These are phyloP conservation scores for Burhinus oedicnemus DNA, from an alignment of 2,113 vertebrate genomes.

Conservation along the genomic window DNA sequence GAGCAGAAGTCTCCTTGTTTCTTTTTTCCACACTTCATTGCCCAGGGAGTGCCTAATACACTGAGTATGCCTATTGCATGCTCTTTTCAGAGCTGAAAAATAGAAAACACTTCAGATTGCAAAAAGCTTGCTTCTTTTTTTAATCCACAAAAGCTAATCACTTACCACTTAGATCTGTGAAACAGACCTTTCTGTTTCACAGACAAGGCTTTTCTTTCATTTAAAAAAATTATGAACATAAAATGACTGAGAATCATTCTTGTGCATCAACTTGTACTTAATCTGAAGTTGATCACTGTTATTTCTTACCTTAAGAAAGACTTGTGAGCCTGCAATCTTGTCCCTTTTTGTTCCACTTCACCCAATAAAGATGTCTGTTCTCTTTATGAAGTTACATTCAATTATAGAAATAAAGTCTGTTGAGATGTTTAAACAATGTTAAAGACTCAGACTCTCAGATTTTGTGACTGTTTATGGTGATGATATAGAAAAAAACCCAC, in stretches of 20 bases:
- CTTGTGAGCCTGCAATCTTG: not conserved
- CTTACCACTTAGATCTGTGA: not conserved
- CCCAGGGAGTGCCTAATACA: not conserved
- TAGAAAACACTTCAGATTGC: not conserved
- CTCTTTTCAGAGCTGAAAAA: not conserved
- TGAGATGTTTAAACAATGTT: not conserved
- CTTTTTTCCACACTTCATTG: not conserved
- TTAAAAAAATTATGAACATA: not conserved
- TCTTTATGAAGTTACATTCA: not conserved
- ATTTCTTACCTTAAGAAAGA: not conserved
- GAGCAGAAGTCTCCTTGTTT: not conserved
- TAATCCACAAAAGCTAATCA: not conserved
- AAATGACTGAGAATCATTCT: fast-evolving
- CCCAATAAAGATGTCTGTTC: not conserved
- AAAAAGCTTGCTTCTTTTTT: not conserved
- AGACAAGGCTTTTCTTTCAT: not conserved
- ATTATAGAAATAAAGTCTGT: not conserved
- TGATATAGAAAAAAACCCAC: not conserved
- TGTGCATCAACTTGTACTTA: not conserved
- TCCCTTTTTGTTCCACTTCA: not conserved
- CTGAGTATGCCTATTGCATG: not conserved
- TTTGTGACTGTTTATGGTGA: not conserved
- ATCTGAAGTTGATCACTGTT: not conserved
- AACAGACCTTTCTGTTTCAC: not conserved
- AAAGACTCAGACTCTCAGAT: not conserved